Percentiles rank a stretch among this genome's conserved stretches.
Evolutionary conservation across 2,797 vertebrate genomes (phyloP).

Genomic region (Pteronotus mesoamericanus): DNA sequence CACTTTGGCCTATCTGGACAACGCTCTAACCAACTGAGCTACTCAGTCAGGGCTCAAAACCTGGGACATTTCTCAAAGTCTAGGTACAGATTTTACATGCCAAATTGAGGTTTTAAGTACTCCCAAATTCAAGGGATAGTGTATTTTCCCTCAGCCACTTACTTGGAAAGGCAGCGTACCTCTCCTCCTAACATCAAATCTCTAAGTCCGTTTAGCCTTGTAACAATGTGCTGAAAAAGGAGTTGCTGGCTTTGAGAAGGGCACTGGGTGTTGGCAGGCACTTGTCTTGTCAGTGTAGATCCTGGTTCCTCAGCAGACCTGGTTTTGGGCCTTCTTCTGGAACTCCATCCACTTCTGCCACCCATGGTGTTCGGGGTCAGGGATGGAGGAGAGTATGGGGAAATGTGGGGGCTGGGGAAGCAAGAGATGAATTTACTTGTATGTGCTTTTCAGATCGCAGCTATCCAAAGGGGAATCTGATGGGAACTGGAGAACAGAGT

Average conservation of each 20-base stretch:
- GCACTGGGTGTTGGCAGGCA: background rate
- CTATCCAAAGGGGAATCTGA: background rate
- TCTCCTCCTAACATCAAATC: background rate
- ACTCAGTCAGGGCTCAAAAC: background rate
- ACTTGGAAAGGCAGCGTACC: background rate
- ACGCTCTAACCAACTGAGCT: background rate
- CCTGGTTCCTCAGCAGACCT: background rate
- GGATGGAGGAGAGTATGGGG: background rate
- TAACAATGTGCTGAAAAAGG: background rate
- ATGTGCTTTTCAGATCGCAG: background rate
- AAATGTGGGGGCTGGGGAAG: background rate
- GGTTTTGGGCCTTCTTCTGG: background rate
- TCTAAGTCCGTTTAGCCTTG: background rate
- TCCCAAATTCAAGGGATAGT: background rate
- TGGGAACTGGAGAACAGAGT: background rate
- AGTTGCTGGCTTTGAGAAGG: background rate
- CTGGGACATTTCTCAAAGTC: conserved; percentile 22
- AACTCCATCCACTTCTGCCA: background rate
- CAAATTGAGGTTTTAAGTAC: conserved; percentile 8
- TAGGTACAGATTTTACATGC: background rate
- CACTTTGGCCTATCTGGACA: background rate
- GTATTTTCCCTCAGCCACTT: background rate
- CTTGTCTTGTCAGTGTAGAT: background rate
- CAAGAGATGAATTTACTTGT: background rate
- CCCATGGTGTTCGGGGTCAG: background rate